These are phyloP conservation scores for Hozukius guyotensis DNA, from an alignment of 2,797 vertebrate genomes.

Conservation along the genomic window DNA sequence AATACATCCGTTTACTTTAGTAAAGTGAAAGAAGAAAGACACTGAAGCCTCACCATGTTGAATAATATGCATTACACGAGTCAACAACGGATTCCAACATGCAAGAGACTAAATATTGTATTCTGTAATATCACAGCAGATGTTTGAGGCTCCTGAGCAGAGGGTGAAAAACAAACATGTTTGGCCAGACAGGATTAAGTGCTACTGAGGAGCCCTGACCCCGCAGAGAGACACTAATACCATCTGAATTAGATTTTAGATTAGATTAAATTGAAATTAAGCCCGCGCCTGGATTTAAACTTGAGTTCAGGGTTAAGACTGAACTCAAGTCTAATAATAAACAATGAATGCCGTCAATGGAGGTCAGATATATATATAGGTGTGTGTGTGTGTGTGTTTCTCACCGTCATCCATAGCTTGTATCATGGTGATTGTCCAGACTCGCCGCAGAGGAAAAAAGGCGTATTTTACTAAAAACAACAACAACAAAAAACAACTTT, in stretches of 20 bases:
- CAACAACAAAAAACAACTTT: background rate
- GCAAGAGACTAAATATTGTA: background rate
- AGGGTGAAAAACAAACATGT: slow-evolving; percentile 27
- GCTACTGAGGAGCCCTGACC: background rate
- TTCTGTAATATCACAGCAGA: background rate
- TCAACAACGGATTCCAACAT: background rate
- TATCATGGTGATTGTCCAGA: slow-evolving; percentile 45
- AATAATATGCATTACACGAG: background rate
- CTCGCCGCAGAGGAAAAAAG: background rate
- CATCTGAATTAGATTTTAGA: slow-evolving; percentile 27
- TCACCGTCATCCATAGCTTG: slow-evolving; percentile 68
- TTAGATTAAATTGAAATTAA: background rate
- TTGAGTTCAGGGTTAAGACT: background rate
- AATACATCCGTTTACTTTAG: background rate
- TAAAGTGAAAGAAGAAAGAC: background rate
- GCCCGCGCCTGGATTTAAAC: background rate
- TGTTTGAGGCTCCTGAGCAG: slow-evolving; percentile 8
- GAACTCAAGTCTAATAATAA: background rate
- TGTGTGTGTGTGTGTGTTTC: slow-evolving; percentile 19
- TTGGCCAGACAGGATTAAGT: slow-evolving; percentile 38
- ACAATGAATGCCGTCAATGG: background rate
- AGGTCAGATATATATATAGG: background rate
- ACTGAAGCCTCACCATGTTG: background rate
- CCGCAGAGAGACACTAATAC: slow-evolving; percentile 24
- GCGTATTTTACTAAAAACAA: slow-evolving; percentile 9